Evolutionary conservation across 2,113 vertebrate species (phyloP).

Genomic region (Spermophilus dauricus): DNA sequence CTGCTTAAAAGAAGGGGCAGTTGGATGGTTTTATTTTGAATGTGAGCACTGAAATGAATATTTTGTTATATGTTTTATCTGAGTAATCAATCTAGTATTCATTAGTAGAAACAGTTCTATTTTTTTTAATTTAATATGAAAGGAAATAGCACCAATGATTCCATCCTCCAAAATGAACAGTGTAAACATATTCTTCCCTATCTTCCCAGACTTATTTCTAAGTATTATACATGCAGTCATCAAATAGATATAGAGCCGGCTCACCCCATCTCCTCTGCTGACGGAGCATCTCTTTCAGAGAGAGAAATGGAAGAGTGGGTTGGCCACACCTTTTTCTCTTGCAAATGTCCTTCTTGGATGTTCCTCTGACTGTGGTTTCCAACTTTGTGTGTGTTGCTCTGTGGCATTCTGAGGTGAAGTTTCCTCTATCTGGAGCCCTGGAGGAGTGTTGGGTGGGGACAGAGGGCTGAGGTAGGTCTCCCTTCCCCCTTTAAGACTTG

Average conservation of each 20-base stretch:
- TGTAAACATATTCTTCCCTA: background rate
- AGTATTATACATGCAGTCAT: background rate
- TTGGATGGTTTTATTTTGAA: background rate
- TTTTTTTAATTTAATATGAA: background rate
- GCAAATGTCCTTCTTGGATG: background rate
- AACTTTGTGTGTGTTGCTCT: background rate
- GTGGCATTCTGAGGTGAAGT: background rate
- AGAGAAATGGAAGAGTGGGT: background rate
- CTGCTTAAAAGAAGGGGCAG: background rate
- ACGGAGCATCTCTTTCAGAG: background rate
- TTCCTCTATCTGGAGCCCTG: background rate
- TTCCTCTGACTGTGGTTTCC: background rate
- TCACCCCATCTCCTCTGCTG: accelerated
- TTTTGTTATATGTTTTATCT: background rate
- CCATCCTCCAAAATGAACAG: background rate
- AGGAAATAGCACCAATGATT: background rate
- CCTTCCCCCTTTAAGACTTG: background rate
- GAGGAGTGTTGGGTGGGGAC: background rate
- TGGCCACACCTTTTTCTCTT: background rate
- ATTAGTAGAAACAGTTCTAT: background rate
- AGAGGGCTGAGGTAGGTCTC: background rate
- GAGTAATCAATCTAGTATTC: background rate
- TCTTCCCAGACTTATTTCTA: background rate
- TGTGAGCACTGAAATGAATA: background rate
- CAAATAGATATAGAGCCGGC: background rate